Base-by-base conservation (phyloP, 1,140 invertebrate genomes). In the Theocolax elegans region DNA sequence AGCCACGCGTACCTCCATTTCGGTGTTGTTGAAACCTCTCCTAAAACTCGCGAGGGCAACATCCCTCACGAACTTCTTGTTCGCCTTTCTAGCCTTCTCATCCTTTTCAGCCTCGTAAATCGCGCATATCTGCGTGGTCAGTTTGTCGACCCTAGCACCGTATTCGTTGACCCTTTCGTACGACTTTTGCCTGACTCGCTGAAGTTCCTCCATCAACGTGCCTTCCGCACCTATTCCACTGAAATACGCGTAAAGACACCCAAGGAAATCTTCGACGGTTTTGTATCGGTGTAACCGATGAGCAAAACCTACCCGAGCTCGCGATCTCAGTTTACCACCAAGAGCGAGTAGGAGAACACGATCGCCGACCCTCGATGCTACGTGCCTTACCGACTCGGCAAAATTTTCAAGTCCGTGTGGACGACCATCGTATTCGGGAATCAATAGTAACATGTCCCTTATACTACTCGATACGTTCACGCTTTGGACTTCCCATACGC, bases 391-490 rank as follows among this genome's bases (percentile, higher is more conserved):
- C n/a, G 68, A 29, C 21, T 17, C 51, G 13, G 21, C 13, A 27
- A 71, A 71, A 12, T 17, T 4, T 21, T 59, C 68, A 8, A 71
- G 60, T 0, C 4, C 2, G 8, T 63, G 13, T 9, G 67, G 25
- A 3, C 49, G 17, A 10, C 67, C 67, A 27, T 71, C 68, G 53
- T 49, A 71, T 42, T 71, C 53, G 21, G 68, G 68, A 35, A 71
- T 59, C 40, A 65, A 44, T 29, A 65, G 38, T 23, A 70, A 17
- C 67, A 59, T 63, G 25, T 64, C 51, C 40, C 42, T 44, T 44
- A 35, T 4, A 35, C 10, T 10, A 6, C 10, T 35, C 10, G 4
- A 4, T 35, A 6, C 31, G 4, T 35, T 10, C 10, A 6, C 10
- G 4, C 10, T 35, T 35, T 35, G 7, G 21, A 59, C 56, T 21